Percentiles rank a stretch among this genome's conserved stretches.
These are phyloP conservation scores for Conomelus anceps DNA, from an alignment of 2,888 invertebrate genomes.

Conservation along the genomic window DNA sequence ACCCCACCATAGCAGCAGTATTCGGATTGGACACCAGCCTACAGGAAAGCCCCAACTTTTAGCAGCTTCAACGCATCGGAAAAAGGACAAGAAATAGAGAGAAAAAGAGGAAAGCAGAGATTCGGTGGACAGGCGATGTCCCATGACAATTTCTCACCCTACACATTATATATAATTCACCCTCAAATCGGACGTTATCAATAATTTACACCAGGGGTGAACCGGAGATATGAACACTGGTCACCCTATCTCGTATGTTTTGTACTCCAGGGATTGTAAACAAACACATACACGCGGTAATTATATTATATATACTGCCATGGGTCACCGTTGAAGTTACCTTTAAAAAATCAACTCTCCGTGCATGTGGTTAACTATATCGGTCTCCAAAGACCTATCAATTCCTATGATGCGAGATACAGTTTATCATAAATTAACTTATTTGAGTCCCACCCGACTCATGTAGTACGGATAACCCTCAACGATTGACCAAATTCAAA, in stretches of 20 bases:
- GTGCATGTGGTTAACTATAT: not conserved
- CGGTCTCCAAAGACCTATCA: conserved; percentile 4
- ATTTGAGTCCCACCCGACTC: not conserved
- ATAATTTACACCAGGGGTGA: conserved; percentile 22
- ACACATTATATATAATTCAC: conserved; percentile 6
- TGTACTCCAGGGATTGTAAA: not conserved
- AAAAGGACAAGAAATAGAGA: not conserved
- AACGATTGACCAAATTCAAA: not conserved
- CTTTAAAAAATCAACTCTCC: not conserved
- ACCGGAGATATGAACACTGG: not conserved
- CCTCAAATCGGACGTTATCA: conserved; percentile 26
- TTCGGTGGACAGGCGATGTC: not conserved
- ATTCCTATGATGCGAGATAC: not conserved
- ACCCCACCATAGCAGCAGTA: not conserved
- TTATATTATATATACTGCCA: not conserved
- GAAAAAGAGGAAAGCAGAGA: not conserved
- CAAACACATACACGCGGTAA: not conserved
- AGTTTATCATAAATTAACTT: conserved; percentile 9
- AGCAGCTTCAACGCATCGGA: not conserved
- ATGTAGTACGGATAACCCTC: not conserved
- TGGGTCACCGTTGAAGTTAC: not conserved
- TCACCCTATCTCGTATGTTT: not conserved
- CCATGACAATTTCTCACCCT: not conserved
- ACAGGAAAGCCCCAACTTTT: not conserved
- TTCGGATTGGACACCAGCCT: not conserved